These are phyloP conservation scores for Eublepharis macularius DNA, from an alignment of 2,113 vertebrate species.

Conservation along the genomic window DNA sequence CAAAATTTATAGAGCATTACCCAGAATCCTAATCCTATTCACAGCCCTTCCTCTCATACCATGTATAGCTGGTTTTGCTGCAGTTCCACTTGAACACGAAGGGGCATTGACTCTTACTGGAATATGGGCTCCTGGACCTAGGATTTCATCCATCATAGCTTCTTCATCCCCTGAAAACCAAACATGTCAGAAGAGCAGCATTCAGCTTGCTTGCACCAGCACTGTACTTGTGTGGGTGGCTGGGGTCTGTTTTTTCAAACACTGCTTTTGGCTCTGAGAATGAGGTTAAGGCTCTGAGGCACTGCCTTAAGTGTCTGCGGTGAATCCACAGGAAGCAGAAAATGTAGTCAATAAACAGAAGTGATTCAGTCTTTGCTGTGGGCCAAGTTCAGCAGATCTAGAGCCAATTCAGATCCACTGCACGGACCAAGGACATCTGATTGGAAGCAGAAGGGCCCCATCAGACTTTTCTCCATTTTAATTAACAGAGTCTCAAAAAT, in stretches of 20 bases:
- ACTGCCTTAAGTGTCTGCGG: no score
- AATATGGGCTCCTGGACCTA: conserved; percentile 8
- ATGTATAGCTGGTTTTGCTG: conserved; percentile 40
- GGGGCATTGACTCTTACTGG: not conserved
- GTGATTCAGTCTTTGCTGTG: no score
- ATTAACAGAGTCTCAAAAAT: not conserved
- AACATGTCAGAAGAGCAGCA: not conserved
- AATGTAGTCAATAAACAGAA: not conserved
- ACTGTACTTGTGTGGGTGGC: not conserved
- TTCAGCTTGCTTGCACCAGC: not conserved
- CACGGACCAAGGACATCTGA: not conserved
- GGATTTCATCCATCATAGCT: conserved; percentile 28
- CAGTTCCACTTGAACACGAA: conserved; percentile 37
- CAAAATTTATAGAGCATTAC: not conserved
- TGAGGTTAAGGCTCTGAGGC: not conserved
- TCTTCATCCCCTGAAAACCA: conserved; percentile 59
- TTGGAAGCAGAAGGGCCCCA: not conserved
- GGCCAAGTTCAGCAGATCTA: not conserved
- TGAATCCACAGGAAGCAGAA: not conserved
- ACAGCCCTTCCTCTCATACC: conserved; percentile 9
- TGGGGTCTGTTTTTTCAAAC: not conserved
- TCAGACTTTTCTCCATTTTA: not conserved
- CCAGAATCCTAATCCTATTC: not conserved
- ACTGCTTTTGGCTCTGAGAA: not conserved
- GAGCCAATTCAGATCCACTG: not conserved